phyloP scores from a whole-genome alignment of 1,140 invertebrate species.

The Drosophila lacertosa region DNA sequence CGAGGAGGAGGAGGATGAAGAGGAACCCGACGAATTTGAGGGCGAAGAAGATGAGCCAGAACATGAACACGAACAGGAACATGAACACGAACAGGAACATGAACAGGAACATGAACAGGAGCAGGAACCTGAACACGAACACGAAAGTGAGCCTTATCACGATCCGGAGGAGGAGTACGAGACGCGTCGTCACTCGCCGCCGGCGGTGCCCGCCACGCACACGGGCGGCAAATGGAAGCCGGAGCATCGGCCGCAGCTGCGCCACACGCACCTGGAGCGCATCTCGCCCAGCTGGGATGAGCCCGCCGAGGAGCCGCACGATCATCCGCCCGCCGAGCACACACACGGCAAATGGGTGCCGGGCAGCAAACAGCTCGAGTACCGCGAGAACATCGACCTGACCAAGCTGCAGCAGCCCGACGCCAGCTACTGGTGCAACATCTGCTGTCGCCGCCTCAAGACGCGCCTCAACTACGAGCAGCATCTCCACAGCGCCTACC shows the following conservation, averaged over 20 bases:
- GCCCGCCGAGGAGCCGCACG: constrained; percentile 49
- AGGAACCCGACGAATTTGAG: constrained; percentile 60
- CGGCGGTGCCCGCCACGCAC: constrained; percentile 86
- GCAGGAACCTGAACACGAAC: constrained; percentile 85
- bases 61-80: constrained; percentile 85
- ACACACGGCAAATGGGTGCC: constrained; percentile 92
- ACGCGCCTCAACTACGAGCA: constrained; percentile 90
- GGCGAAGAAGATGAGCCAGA: constrained; percentile 85
- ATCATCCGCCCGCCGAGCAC: constrained; percentile 87
- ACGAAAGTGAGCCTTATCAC: constrained; percentile 86
- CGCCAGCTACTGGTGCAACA: constrained; percentile 89
- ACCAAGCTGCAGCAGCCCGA: constrained; percentile 84
- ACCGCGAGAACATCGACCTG: constrained; percentile 84
- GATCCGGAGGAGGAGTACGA: constrained; percentile 86
- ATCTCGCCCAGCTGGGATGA: constrained; percentile 74
- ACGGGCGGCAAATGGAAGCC: constrained; percentile 91
- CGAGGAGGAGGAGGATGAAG: constrained; percentile 84
- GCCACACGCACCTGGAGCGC: constrained; percentile 59
- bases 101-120: constrained; percentile 86
- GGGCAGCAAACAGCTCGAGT: constrained; percentile 85
- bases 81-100: constrained; percentile 86
- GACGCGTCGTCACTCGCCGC: constrained; percentile 84
- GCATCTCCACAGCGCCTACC: constrained; percentile 89
- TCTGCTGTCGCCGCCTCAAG: constrained; percentile 90
- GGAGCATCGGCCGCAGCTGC: constrained; percentile 65